Evolutionary conservation across 1,140 invertebrate genomes (phyloP), one percentile per base, ranked within the genome.

Genomic region (Ceratina australensis): DNA sequence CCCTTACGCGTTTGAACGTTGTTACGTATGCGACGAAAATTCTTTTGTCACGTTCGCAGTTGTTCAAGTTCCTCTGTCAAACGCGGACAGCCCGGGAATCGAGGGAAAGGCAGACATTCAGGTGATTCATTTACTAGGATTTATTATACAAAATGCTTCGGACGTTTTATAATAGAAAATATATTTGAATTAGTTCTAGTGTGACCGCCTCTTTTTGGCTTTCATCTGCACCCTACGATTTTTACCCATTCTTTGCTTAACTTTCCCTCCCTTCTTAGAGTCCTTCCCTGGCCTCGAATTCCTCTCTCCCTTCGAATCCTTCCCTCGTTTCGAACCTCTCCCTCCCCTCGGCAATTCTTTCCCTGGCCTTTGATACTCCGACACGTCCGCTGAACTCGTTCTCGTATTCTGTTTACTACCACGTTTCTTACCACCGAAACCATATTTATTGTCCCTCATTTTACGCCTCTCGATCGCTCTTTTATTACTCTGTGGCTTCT

Each of bases 391-490:
- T 0, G 95, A 93, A 63, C 97, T 98, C 0, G 96, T 94, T 84
- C 94, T 95, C 0, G 97, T 98, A 87, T 99, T 99, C 54, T 94
- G 92, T 91, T 99, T 99, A 0, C 93, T 93, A 2, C 97, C 95
- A 81, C 96, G 96, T 92, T 99, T 99, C 87, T 98, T 98, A 3
- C 98, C 98, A 54, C 98, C 98, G 93, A 97, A 99, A 1, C 98
- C 98, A 93, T 96, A 99, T 88, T 97, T 98, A 63, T 95, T 93
- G 91, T 98, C 95, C 89, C 98, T 98, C 81, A 93, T 92, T 56
- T 95, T 94, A 54, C 95, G 91, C 85, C 94, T 96, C 18, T 93
- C 93, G 1, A 92, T 86, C 0, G 90, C 87, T 87, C 93, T 94
- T 66, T 93, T 94, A 60, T 91, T 87, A 0, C 72, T 68, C 28